Evolutionary conservation across 2,888 invertebrate genomes (phyloP).

Genomic region (Teleiodes luculella): DNA sequence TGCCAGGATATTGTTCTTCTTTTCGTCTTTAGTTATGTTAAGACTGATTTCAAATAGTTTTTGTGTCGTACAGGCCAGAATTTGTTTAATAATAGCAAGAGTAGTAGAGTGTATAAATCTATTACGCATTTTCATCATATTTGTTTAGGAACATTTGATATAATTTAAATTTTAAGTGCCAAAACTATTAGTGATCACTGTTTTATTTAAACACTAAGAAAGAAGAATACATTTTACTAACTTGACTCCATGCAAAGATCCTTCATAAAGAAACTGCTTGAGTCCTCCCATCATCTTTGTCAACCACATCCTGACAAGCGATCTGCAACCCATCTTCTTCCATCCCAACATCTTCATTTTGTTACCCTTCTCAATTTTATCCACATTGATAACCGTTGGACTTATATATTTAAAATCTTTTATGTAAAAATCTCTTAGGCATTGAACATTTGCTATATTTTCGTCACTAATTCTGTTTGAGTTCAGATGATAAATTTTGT

Average conservation of each 20-base stretch:
- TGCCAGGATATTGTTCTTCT: too few relatives aligned
- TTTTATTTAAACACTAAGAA: too few relatives aligned
- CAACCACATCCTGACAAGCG: conserved; percentile 48
- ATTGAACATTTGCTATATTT: conserved; percentile 32
- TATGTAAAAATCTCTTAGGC: conserved; percentile 54
- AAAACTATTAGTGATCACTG: too few relatives aligned
- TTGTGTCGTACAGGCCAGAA: too few relatives aligned
- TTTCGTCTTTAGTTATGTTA: too few relatives aligned
- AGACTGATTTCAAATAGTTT: too few relatives aligned
- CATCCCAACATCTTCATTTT: conserved; percentile 11
- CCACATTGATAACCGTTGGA: conserved; percentile 28
- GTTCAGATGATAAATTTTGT: background rate
- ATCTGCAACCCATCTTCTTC: conserved; percentile 25
- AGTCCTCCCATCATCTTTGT: conserved; percentile 54
- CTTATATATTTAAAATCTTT: conserved; percentile 64
- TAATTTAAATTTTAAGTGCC: too few relatives aligned
- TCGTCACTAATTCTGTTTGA: conserved; percentile 23
- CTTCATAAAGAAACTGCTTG: conserved; percentile 65
- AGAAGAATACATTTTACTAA: conserved; percentile 37
- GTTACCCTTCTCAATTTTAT: conserved; percentile 24
- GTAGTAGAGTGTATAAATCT: too few relatives aligned
- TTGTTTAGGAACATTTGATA: too few relatives aligned
- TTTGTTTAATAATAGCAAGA: too few relatives aligned
- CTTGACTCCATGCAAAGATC: conserved; percentile 71
- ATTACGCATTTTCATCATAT: too few relatives aligned